Conservation (phyloP, 30 jellyfish, hydroid and myxozoan species). For the Aurelia sp. region DNA sequence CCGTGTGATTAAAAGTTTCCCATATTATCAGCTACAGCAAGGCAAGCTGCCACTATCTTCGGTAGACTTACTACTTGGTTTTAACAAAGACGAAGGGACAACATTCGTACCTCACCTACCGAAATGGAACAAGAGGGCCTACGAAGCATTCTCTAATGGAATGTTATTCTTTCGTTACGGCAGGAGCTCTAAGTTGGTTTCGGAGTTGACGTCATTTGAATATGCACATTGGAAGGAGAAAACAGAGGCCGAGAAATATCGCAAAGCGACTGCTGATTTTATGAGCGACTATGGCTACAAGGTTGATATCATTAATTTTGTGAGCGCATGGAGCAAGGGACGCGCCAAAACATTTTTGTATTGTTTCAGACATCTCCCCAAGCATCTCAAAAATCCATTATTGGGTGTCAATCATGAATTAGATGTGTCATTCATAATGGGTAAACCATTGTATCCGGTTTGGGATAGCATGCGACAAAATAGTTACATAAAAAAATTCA, state of each 20-base stretch:
- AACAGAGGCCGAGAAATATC: neutral
- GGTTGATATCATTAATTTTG: constrained; percentile 1
- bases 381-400: neutral
- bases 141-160: too few species aligned
- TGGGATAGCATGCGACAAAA: constrained; percentile 18
- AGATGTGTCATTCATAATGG: constrained; percentile 6
- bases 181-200: neutral
- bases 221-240: neutral
- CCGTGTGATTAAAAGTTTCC: constrained; percentile 4
- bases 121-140: too few species aligned
- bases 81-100: constrained; percentile 44
- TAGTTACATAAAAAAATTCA: constrained; percentile 7
- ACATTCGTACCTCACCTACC: neutral
- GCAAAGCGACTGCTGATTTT: neutral
- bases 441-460: neutral
- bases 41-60: constrained; percentile 21
- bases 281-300: constrained; percentile 2
- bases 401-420: constrained; percentile 5
- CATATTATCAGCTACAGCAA: neutral
- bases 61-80: constrained; percentile 35
- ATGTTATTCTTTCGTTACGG: neutral
- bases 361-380: constrained; percentile 15
- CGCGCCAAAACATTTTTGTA: constrained; percentile 7
- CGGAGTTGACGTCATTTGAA: constrained; percentile 27
- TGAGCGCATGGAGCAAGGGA: constrained; percentile 19